phyloP scores from a whole-genome alignment of 2,888 invertebrate genomes.

The Mesoligia furuncula region DNA sequence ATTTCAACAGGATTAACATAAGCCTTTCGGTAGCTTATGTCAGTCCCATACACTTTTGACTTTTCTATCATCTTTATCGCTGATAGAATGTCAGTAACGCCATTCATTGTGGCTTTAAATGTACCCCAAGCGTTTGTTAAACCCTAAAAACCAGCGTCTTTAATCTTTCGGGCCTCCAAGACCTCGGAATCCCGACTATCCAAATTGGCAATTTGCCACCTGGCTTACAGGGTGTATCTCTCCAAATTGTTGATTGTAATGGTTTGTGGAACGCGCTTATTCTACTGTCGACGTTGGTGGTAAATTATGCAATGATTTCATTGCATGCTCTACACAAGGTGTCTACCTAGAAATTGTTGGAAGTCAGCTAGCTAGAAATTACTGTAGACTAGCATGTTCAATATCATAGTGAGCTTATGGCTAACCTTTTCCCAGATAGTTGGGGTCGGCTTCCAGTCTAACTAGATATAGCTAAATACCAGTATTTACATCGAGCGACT shows the following conservation, averaged over 20 bases:
- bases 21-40: background rate
- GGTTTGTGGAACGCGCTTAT: background rate
- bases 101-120: background rate
- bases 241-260: slow-evolving; percentile 16
- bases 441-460: background rate
- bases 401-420: background rate
- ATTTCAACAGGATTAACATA: background rate
- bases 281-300: background rate
- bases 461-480: background rate
- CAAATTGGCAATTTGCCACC: slow-evolving; percentile 42
- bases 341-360: background rate
- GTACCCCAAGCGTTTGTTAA: background rate
- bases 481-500: background rate
- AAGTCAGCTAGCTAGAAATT: background rate
- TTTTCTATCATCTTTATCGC: background rate
- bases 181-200: background rate
- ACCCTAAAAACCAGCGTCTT: background rate
- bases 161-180: background rate
- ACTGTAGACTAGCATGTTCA: background rate
- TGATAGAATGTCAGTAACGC: background rate
- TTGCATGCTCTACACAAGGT: background rate
- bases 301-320: slow-evolving; percentile 9
- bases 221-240: slow-evolving; percentile 16
- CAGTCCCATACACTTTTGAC: background rate
- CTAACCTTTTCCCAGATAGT: no score